Percentiles rank a stretch among this genome's conserved stretches.
Conservation (phyloP, 2,113 vertebrate species). For the Pseudolaguvia tuberculata region DNA sequence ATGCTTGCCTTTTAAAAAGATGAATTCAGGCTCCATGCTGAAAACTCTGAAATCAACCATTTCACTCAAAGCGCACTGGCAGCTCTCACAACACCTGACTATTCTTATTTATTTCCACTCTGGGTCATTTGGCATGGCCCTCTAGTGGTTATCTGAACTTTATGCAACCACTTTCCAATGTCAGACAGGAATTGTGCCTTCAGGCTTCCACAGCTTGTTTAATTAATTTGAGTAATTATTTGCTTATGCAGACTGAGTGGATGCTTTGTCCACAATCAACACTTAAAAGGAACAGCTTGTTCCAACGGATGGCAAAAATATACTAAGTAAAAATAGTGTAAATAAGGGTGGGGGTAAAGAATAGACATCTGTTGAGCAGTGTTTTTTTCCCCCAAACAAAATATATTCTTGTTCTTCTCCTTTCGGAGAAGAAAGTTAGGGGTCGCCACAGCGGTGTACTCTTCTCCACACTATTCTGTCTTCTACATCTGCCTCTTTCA, state of each 20-base stretch:
- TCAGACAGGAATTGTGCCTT: slow-evolving; percentile 61
- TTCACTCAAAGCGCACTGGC: slow-evolving; percentile 3
- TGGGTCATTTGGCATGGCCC: slow-evolving; percentile 60
- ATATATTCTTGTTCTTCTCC: no score
- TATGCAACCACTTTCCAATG: slow-evolving; percentile 49
- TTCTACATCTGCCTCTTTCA: no score
- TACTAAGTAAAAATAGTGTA: background rate
- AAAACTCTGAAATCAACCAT: slow-evolving; percentile 1
- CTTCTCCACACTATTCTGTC: no score
- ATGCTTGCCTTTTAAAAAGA: slow-evolving; percentile 33
- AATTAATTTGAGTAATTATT: slow-evolving; percentile 76
- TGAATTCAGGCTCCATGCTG: slow-evolving; percentile 11
- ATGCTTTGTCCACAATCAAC: slow-evolving; percentile 65
- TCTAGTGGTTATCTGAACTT: slow-evolving; percentile 59
- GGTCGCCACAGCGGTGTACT: no score
- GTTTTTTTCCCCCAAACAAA: background rate
- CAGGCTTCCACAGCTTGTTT: slow-evolving; percentile 67
- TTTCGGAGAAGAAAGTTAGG: no score
- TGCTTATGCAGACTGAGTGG: slow-evolving; percentile 73
- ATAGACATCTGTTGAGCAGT: background rate
- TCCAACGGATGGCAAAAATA: slow-evolving; percentile 42
- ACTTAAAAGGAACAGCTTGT: slow-evolving; percentile 64
- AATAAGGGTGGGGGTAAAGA: background rate
- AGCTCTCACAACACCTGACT: slow-evolving; percentile 25
- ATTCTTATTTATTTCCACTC: slow-evolving; percentile 49